A percentile compares a stretch with the other conserved stretches of the same genome.
Conservation (phyloP, 2,797 vertebrate species). For the Chaetodon trifasciatus region DNA sequence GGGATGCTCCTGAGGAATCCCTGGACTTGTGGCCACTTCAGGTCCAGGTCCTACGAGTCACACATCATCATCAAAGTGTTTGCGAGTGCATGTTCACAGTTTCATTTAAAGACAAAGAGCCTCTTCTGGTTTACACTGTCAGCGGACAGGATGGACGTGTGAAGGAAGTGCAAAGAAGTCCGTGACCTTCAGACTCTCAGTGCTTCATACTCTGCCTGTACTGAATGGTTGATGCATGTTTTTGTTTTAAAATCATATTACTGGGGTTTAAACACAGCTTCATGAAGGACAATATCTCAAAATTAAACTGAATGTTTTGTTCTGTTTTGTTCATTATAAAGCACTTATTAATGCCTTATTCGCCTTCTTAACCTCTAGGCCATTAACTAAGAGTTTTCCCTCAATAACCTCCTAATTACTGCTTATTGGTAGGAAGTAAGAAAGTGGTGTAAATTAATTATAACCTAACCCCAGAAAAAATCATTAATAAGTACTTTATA, state of each 20-base stretch:
- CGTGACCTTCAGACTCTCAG: not conserved
- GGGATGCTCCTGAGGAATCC: constrained; percentile 85
- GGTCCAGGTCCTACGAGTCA: constrained; percentile 83
- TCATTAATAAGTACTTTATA: no score
- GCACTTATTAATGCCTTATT: no score
- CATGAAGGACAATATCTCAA: not conserved
- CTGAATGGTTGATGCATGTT: not conserved
- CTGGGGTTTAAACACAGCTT: not conserved
- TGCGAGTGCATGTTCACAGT: no score
- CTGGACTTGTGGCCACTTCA: constrained; percentile 85
- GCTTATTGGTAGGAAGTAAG: no score
- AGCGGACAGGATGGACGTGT: not conserved
- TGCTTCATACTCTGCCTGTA: not conserved
- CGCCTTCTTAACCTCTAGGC: no score
- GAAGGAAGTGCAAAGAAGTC: not conserved
- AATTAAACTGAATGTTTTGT: not conserved
- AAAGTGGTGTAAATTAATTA: no score
- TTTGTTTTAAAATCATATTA: not conserved
- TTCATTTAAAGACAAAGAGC: no score
- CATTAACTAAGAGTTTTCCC: no score
- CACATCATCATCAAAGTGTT: constrained; percentile 50
- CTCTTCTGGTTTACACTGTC: not conserved
- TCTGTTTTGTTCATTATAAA: no score
- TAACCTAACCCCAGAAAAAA: no score
- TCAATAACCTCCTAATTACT: no score